Percentiles rank a stretch among this genome's conserved stretches.
Evolutionary conservation across 2,113 vertebrate species (phyloP).

Genomic region (Holacanthus passer): DNA sequence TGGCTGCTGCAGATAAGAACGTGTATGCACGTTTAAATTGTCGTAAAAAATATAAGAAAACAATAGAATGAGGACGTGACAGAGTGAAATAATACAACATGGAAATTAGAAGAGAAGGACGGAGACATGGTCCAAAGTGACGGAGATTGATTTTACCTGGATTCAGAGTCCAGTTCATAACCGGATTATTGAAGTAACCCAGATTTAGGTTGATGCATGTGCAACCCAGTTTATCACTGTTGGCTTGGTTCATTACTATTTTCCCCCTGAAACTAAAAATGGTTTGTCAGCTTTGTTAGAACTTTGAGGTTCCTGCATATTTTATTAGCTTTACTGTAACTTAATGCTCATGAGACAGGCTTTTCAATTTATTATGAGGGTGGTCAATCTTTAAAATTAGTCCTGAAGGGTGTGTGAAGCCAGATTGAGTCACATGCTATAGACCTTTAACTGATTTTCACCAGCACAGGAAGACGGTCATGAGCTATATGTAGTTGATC

Average conservation of each 20-base stretch:
- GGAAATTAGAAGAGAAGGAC: neutral
- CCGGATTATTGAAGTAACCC: neutral
- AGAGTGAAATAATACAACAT: neutral
- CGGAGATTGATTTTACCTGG: slow-evolving; percentile 13
- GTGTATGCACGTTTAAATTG: neutral
- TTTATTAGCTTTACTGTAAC: neutral
- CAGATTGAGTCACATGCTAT: neutral
- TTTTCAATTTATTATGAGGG: neutral
- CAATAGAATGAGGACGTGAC: neutral
- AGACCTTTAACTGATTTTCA: neutral
- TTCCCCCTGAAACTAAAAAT: too few relatives aligned
- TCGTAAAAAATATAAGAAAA: neutral
- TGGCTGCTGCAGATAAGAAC: neutral
- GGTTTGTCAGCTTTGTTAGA: too few relatives aligned
- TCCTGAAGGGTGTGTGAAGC: neutral
- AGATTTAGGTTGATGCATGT: neutral
- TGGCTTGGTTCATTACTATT: neutral
- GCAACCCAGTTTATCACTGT: neutral
- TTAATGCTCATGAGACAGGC: neutral
- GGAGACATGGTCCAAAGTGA: neutral
- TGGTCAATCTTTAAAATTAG: neutral
- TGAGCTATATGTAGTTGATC: too few relatives aligned
- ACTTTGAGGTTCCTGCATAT: neutral
- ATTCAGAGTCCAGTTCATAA: neutral
- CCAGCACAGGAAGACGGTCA: too few relatives aligned